Conservation (phyloP, 1,140 invertebrate species). For the Helicoverpa armigera region DNA sequence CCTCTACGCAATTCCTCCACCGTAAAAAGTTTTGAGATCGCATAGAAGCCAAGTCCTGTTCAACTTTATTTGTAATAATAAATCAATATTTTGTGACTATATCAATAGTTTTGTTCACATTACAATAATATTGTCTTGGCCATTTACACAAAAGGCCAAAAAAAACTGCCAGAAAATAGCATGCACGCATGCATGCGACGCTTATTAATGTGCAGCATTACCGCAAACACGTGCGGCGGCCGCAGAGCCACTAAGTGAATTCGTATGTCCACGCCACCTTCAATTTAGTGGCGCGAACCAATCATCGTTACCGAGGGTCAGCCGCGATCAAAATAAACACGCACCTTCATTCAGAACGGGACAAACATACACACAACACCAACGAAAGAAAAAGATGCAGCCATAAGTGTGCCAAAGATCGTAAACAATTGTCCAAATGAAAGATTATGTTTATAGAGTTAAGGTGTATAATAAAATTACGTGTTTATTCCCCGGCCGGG, state of each 20-base stretch:
- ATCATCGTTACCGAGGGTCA: constrained; percentile 81
- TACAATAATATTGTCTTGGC: too few relatives aligned
- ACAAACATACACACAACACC: constrained; percentile 51
- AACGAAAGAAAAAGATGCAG: constrained; percentile 57
- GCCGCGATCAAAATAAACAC: constrained; percentile 72
- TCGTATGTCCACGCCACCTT: constrained; percentile 79
- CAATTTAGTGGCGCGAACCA: constrained; percentile 74
- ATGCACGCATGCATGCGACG: constrained; percentile 13
- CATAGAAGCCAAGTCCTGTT: too few relatives aligned
- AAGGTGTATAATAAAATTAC: constrained; percentile 84
- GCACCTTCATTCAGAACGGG: constrained; percentile 69
- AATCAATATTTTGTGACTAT: too few relatives aligned
- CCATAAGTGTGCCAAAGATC: constrained; percentile 59
- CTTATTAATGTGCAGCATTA: constrained; percentile 59
- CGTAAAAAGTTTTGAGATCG: too few relatives aligned
- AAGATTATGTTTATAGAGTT: constrained; percentile 85
- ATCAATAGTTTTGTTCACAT: too few relatives aligned
- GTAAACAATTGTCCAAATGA: constrained; percentile 83
- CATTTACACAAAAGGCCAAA: neutral
- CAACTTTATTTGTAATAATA: too few relatives aligned
- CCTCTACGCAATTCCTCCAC: too few relatives aligned
- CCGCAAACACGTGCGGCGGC: constrained; percentile 16
- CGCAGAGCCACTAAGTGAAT: constrained; percentile 75
- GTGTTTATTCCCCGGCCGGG: constrained; percentile 68
- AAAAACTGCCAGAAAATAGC: neutral